These are phyloP conservation scores for Calidris pygmaea DNA, from an alignment of 2,113 vertebrate genomes.

Conservation along the genomic window DNA sequence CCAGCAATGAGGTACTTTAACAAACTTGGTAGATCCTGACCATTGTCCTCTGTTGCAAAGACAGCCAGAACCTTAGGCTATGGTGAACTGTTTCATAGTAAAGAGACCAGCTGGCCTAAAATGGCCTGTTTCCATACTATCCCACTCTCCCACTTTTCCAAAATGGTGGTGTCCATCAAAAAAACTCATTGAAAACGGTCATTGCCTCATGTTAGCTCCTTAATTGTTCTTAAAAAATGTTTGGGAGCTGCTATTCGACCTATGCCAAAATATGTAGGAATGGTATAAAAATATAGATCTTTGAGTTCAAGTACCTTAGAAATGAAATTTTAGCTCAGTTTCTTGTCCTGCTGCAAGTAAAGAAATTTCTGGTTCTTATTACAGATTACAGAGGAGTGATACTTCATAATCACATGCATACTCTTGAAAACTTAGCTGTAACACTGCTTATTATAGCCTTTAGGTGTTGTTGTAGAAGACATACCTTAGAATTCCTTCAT, in stretches of 20 bases:
- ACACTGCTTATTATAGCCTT: not conserved
- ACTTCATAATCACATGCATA: not conserved
- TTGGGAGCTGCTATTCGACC: not conserved
- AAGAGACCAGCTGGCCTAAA: not conserved
- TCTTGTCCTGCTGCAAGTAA: not conserved
- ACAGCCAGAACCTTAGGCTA: not conserved
- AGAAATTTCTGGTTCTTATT: not conserved
- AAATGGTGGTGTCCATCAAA: not conserved
- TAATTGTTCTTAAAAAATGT: not conserved
- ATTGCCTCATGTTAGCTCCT: not conserved
- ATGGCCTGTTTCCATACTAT: not conserved
- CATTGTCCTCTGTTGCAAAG: not conserved
- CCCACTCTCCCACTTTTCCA: not conserved
- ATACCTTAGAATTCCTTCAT: not conserved
- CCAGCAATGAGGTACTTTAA: not conserved
- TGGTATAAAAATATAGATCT: not conserved
- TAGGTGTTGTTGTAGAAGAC: not conserved
- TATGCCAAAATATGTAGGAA: not conserved
- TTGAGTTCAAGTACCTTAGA: not conserved
- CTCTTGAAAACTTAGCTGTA: not conserved
- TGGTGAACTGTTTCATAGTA: not conserved
- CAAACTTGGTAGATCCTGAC: not conserved
- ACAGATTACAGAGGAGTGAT: not conserved
- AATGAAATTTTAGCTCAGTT: not conserved
- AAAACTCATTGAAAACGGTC: not conserved